Conservation (phyloP, 2,888 invertebrate genomes). For the Eupelmus urozonus region DNA sequence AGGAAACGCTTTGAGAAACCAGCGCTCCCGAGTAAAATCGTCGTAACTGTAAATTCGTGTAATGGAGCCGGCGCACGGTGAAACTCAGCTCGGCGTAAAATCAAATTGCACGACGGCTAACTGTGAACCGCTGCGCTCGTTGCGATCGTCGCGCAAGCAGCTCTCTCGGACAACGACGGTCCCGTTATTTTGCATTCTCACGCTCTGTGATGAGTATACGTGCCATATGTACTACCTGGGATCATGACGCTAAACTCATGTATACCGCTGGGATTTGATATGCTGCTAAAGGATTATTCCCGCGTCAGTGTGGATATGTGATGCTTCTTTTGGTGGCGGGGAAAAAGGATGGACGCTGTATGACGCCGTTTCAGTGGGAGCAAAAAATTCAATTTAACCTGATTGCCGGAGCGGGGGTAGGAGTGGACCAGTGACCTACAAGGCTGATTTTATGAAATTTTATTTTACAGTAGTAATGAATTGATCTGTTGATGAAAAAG, state of each 20-base stretch:
- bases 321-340: too few relatives aligned
- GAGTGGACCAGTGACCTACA: too few relatives aligned
- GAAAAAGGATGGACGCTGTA: too few relatives aligned
- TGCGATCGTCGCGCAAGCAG: background rate
- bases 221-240: background rate
- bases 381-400: too few relatives aligned
- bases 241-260: background rate
- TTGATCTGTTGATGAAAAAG: too few relatives aligned
- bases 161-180: background rate
- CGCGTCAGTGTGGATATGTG: too few relatives aligned
- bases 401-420: too few relatives aligned
- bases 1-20: background rate
- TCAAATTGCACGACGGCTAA: constrained; percentile 26
- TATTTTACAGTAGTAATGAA: too few relatives aligned
- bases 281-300: background rate
- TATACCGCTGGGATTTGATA: background rate
- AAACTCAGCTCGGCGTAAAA: constrained; percentile 9
- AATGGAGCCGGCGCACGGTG: background rate
- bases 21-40: background rate
- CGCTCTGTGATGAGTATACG: background rate
- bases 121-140: constrained; percentile 1
- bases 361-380: too few relatives aligned
- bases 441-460: too few relatives aligned
- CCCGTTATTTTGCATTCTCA: constrained; percentile 35
- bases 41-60: constrained; percentile 22